Conservation (phyloP, 2,113 vertebrate species). For the Prinia subflava region DNA sequence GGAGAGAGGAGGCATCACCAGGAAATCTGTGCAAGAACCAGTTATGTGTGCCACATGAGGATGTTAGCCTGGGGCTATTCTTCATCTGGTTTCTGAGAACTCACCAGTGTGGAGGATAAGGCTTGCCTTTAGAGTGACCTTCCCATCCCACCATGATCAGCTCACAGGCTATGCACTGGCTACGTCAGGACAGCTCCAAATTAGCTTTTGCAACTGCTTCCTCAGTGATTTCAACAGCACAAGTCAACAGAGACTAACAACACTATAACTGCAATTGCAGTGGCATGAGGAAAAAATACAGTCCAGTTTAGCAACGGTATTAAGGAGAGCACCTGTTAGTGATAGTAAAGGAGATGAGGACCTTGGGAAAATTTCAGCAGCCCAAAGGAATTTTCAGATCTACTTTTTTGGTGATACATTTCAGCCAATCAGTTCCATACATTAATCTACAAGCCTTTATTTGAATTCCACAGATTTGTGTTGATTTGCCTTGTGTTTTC, state of each 20-base stretch:
- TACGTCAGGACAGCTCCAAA: not conserved
- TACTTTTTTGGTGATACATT: not conserved
- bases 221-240: not conserved
- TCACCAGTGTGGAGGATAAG: not conserved
- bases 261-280: not conserved
- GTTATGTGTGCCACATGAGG: fast-evolving
- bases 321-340: not conserved
- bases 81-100: not conserved
- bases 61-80: not conserved
- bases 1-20: fast-evolving
- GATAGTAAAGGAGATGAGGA: not conserved
- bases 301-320: not conserved
- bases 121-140: not conserved
- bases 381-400: not conserved
- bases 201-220: not conserved
- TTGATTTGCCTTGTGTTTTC: not conserved
- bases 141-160: not conserved
- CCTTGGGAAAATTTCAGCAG: not conserved
- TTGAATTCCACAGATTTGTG: not conserved
- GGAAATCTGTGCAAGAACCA: not conserved
- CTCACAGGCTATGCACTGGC: not conserved
- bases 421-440: not conserved
- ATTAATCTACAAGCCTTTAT: not conserved
- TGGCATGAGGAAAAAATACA: not conserved
- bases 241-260: not conserved